Percentiles rank a stretch among this genome's conserved stretches.
Evolutionary conservation across 2,797 vertebrate species (phyloP).

Genomic region (Hippoglossus hippoglossus): DNA sequence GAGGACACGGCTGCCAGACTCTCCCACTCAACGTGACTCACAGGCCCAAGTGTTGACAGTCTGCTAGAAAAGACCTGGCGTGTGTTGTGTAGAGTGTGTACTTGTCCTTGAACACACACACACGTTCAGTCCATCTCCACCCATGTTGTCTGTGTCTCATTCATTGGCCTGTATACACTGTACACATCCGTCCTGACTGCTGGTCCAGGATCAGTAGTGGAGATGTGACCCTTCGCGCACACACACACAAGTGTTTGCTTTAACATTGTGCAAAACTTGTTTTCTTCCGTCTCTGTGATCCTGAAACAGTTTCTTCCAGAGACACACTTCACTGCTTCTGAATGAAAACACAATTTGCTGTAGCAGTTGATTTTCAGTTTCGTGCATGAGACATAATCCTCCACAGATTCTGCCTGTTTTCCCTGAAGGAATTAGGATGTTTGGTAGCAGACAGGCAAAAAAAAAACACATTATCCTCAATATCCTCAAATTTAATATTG

Average conservation of each 20-base stretch:
- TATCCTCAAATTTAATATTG: conserved; percentile 22
- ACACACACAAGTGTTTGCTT: conserved; percentile 2
- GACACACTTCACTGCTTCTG: background rate
- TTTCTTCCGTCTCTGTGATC: background rate
- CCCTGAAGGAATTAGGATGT: conserved; percentile 59
- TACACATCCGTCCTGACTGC: conserved; percentile 26
- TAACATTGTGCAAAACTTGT: conserved; percentile 48
- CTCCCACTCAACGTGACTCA: conserved; percentile 73
- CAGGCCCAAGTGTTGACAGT: conserved; percentile 56
- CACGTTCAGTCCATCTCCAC: background rate
- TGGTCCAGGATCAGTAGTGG: background rate
- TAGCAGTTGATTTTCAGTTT: conserved; percentile 35
- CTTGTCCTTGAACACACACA: background rate
- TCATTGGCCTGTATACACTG: conserved; percentile 21
- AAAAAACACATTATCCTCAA: conserved; percentile 38
- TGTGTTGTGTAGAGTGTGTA: conserved; percentile 1
- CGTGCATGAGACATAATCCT: conserved; percentile 56
- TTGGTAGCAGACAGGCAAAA: conserved; percentile 49
- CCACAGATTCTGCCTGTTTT: conserved; percentile 43
- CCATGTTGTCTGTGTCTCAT: conserved; percentile 13
- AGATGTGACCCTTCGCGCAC: conserved; percentile 3
- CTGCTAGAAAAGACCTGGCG: conserved; percentile 25
- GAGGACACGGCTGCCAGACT: no score
- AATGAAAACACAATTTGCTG: conserved; percentile 30
- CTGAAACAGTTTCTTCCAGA: background rate